phyloP scores from a whole-genome alignment of 2,797 vertebrate genomes.

The Lutjanus argentimaculatus region DNA sequence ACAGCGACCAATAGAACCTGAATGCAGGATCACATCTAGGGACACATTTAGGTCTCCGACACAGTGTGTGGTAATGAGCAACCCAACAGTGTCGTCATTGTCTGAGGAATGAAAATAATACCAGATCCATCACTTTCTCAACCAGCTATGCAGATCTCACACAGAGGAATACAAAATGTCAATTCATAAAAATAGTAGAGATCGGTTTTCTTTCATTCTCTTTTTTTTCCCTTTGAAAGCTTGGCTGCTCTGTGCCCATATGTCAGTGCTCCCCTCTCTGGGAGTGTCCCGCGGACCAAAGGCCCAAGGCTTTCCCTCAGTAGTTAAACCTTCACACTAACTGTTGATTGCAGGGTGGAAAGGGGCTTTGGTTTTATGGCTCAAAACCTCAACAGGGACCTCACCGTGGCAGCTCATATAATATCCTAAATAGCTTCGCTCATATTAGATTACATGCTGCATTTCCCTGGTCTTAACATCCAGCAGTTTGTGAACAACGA shows the following conservation, averaged over 20 bases:
- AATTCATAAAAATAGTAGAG: slow-evolving; percentile 24
- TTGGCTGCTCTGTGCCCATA: slow-evolving; percentile 24
- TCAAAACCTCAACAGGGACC: slow-evolving; percentile 70
- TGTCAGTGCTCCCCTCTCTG: slow-evolving; percentile 38
- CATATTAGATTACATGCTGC: slow-evolving; percentile 77
- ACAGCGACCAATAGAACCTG: slow-evolving; percentile 7
- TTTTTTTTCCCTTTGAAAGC: background rate
- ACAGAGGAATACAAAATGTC: slow-evolving; percentile 17
- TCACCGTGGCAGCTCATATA: slow-evolving; percentile 72
- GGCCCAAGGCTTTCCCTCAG: slow-evolving; percentile 31
- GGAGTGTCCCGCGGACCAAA: slow-evolving; percentile 35
- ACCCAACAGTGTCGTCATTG: slow-evolving; percentile 11
- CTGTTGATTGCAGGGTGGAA: slow-evolving; percentile 74
- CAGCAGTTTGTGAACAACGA: slow-evolving; percentile 71
- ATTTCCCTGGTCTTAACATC: slow-evolving; percentile 76
- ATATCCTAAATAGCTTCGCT: slow-evolving; percentile 75
- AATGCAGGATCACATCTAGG: slow-evolving; percentile 41
- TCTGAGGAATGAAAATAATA: slow-evolving; percentile 21
- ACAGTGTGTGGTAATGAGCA: slow-evolving; percentile 40
- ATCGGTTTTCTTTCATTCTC: background rate
- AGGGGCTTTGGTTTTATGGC: slow-evolving; percentile 71
- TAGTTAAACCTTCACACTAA: slow-evolving; percentile 71
- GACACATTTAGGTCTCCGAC: slow-evolving; percentile 29
- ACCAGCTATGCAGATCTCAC: slow-evolving; percentile 2
- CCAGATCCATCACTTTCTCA: background rate